Percentiles rank a stretch among this genome's conserved stretches.
Evolutionary conservation across 2,113 vertebrate genomes (phyloP).

Genomic region (Argyrosomus japonicus): DNA sequence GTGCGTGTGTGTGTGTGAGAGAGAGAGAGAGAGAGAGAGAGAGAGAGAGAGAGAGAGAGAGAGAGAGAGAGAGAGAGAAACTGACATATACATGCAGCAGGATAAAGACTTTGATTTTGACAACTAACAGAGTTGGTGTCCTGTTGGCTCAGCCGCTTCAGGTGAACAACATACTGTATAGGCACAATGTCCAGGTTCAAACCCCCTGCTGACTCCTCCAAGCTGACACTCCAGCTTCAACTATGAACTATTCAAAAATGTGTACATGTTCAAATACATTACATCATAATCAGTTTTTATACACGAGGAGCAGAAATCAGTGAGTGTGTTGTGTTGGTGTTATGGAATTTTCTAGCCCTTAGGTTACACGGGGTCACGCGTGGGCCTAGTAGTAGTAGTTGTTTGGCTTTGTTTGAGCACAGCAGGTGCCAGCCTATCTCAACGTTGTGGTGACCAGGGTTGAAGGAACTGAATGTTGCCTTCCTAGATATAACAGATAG

Average conservation of each 20-base stretch:
- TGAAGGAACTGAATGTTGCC: too few species aligned
- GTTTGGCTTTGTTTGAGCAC: too few species aligned
- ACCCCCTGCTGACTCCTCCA: not conserved
- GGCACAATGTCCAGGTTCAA: constrained; percentile 10
- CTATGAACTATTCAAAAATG: not conserved
- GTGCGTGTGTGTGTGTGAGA: not conserved
- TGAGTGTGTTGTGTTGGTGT: not conserved
- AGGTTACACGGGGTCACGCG: too few species aligned
- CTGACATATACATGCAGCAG: constrained; percentile 24
- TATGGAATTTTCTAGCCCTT: too few species aligned
- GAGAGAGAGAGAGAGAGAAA: constrained; percentile 10
- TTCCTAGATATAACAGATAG: too few species aligned
- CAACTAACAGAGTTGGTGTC: not conserved
- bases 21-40: too few species aligned
- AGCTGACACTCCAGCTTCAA: not conserved
- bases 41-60: too few species aligned
- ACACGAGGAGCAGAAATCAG: not conserved
- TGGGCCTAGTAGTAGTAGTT: too few species aligned
- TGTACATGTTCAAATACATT: not conserved
- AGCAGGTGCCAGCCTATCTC: too few species aligned
- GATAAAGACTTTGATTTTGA: constrained; percentile 38
- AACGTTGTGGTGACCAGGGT: too few species aligned
- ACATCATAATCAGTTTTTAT: not conserved
- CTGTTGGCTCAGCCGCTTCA: not conserved
- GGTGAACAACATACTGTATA: not conserved